Evolutionary conservation across 1,140 invertebrate genomes (phyloP).

Genomic region (Drosophila virilis): DNA sequence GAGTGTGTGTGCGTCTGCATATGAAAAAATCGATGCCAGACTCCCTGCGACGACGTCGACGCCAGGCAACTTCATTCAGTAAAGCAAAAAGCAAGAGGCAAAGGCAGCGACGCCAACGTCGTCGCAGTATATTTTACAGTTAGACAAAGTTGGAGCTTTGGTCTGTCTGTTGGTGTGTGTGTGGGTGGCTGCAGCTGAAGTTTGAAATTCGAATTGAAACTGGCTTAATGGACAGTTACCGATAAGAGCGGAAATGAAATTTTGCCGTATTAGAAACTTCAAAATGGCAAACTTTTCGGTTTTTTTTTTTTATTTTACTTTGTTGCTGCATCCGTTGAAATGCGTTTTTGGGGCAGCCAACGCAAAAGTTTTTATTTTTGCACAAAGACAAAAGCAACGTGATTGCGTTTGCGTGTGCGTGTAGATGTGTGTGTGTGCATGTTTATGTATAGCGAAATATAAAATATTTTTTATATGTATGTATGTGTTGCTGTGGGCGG

Average conservation of each 20-base stretch:
- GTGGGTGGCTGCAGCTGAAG: slow-evolving; percentile 28
- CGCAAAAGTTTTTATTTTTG: slow-evolving; percentile 41
- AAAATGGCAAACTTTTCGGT: slow-evolving; percentile 58
- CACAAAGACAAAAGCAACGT: slow-evolving; percentile 37
- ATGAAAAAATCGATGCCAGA: slow-evolving; percentile 81
- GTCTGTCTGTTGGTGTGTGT: slow-evolving; percentile 29
- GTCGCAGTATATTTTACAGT: slow-evolving; percentile 70
- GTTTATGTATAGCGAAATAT: slow-evolving; percentile 27
- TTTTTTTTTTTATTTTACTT: slow-evolving; percentile 36
- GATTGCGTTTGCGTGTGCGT: slow-evolving; percentile 11
- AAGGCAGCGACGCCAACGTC: slow-evolving; percentile 43
- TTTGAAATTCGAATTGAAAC: slow-evolving; percentile 39
- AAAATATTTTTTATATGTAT: slow-evolving; percentile 17
- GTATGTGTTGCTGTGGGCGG: slow-evolving; percentile 18
- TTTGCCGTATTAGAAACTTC: slow-evolving; percentile 63
- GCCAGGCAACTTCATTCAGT: slow-evolving; percentile 72
- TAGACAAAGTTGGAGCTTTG: slow-evolving; percentile 64
- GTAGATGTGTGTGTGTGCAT: slow-evolving; percentile 14
- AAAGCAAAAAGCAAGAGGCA: slow-evolving; percentile 51
- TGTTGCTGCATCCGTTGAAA: slow-evolving; percentile 42
- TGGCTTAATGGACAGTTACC: slow-evolving; percentile 42
- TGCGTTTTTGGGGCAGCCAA: slow-evolving; percentile 51
- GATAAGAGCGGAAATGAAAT: slow-evolving; percentile 71
- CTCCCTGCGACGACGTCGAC: slow-evolving; percentile 58
- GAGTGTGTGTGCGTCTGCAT: slow-evolving; percentile 56